These are phyloP conservation scores for Hemaris fuciformis DNA, from an alignment of 2,888 invertebrate species.

Conservation along the genomic window DNA sequence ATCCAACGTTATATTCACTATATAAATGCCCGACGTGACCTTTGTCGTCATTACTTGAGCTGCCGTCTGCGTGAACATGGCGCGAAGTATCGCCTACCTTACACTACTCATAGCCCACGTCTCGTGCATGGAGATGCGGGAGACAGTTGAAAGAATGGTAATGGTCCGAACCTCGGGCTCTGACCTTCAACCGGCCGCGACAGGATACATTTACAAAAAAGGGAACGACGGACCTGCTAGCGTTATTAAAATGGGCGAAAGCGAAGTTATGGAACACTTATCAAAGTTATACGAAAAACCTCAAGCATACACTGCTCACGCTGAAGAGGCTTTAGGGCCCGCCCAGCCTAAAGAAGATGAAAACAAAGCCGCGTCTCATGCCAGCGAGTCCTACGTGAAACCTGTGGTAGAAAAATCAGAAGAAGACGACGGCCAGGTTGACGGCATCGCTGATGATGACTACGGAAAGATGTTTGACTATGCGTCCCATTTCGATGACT, in stretches of 20 bases:
- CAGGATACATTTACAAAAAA: constrained; percentile 81
- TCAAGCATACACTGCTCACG: constrained; percentile 55
- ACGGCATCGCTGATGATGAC: constrained; percentile 60
- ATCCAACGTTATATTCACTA: constrained; percentile 66
- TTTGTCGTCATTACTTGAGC: constrained; percentile 63
- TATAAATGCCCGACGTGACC: constrained; percentile 71
- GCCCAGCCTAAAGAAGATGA: constrained; percentile 51
- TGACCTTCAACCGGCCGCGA: constrained; percentile 82
- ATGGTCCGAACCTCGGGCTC: constrained; percentile 80
- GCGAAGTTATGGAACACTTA: constrained; percentile 69
- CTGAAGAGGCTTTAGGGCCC: constrained; percentile 48
- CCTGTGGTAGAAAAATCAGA: constrained; percentile 65
- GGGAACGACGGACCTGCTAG: constrained; percentile 71
- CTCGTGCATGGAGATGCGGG: constrained; percentile 70
- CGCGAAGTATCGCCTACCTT: constrained; percentile 50
- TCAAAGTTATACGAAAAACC: constrained; percentile 63
- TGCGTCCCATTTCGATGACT: constrained; percentile 56
- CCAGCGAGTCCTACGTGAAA: constrained; percentile 50
- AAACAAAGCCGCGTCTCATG: constrained; percentile 49
- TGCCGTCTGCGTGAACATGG: constrained; percentile 57
- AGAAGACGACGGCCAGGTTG: constrained; percentile 45
- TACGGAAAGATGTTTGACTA: constrained; percentile 58
- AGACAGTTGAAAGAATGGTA: constrained; percentile 77
- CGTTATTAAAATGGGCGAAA: constrained; percentile 71
- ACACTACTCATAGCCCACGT: constrained; percentile 45